These are phyloP conservation scores for Chironomus tentans DNA, from an alignment of 2,888 invertebrate species.

Conservation along the genomic window DNA sequence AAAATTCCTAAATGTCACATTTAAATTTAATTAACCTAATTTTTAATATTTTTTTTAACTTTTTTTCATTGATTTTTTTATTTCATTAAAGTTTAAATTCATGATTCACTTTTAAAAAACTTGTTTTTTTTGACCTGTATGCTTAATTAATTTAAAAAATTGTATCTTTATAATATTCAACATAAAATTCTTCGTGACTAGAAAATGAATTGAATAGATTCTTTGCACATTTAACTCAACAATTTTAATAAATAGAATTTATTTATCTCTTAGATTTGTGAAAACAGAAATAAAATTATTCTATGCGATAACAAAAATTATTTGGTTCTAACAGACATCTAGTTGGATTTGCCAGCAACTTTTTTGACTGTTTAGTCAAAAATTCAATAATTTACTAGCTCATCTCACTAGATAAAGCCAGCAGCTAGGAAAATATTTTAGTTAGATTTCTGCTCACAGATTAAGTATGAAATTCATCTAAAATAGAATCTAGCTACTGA, in stretches of 20 bases:
- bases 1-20: slow-evolving; percentile 2
- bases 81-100: neutral
- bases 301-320: no score
- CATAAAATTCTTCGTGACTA: neutral
- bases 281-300: no score
- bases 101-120: neutral
- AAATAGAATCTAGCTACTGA: no score
- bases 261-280: neutral
- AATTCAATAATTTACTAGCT: neutral
- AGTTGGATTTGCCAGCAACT: no score
- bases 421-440: no score
- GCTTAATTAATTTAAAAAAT: neutral
- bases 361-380: neutral
- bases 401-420: neutral
- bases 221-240: neutral
- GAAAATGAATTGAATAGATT: neutral
- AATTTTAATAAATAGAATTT: neutral
- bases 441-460: no score
- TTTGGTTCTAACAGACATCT: no score
- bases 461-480: no score
- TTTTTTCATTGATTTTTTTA: neutral
- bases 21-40: slow-evolving; percentile 10
- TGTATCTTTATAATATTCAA: neutral
- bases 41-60: neutral
- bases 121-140: neutral